Evolutionary conservation across 2,888 invertebrate species (phyloP), one percentile per base, ranked within the genome.

Genomic region (Clunio marinus): DNA sequence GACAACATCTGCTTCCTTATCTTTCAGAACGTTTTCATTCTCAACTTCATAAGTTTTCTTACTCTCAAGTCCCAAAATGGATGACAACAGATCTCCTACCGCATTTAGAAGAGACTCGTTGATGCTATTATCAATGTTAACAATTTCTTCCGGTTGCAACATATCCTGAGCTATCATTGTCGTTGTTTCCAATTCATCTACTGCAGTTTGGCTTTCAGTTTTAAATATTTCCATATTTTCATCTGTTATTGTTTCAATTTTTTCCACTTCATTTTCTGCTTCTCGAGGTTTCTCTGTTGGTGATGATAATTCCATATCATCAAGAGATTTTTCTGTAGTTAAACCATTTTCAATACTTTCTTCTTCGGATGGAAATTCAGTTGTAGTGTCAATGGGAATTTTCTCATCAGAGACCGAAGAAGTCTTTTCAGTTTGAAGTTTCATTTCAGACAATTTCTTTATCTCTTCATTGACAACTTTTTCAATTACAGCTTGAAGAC

Each of bases 381-480:
- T 15, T 15, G 17, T 32, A n/a, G 32, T 3, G 8, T 10, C 46
- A 46, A 17, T 45, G 41, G 15, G n/a, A n/a, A n/a, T n/a, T n/a
- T n/a, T n/a, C n/a, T n/a, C n/a, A n/a, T n/a, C n/a, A n/a, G n/a
- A n/a, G n/a, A n/a, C n/a, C n/a, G n/a, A n/a, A n/a, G n/a, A n/a
- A n/a, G n/a, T n/a, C n/a, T n/a, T n/a, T n/a, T n/a, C n/a, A n/a
- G n/a, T n/a, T n/a, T n/a, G n/a, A n/a, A n/a, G n/a, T n/a, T n/a
- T n/a, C 17, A 20, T 22, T 51, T n/a, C 2, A 27, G 46, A 25
- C 27, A 63, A 63, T 46, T 63, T 63, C 25, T 46, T 37, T 5
- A 60, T 60, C 24, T 60, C 37, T 24, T 63, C 63, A n/a, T 24
- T 37, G 1, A 37, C 46, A 63, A 63, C 63, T 63, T 63, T 63